phyloP scores from a whole-genome alignment of 2,888 invertebrate species.

The Fabriciana adippe region DNA sequence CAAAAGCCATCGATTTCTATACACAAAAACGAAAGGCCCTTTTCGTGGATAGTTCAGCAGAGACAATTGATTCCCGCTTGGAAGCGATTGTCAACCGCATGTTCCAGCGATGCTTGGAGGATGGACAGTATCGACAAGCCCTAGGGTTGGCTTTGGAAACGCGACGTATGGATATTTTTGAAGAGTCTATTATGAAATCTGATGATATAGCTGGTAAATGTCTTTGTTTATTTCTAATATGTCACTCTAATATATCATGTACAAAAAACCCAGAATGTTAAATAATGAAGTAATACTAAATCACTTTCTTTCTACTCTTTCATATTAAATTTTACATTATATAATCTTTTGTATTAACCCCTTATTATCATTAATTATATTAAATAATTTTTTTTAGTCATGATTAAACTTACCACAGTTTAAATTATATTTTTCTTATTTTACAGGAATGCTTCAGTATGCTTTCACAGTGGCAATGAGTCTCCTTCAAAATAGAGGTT shows the following conservation, averaged over 20 bases:
- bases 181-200: conserved; percentile 94
- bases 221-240: neutral
- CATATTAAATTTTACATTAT: no score
- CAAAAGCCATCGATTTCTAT: conserved; percentile 98
- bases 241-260: neutral
- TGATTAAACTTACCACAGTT: neutral
- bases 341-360: no score
- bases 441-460: conserved; percentile 92
- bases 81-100: conserved; percentile 98
- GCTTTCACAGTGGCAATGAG: conserved; percentile 99
- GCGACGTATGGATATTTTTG: conserved; percentile 97
- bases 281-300: neutral
- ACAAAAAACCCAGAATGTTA: neutral
- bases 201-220: conserved; percentile 89
- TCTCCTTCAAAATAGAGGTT: conserved; percentile 95
- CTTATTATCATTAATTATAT: no score
- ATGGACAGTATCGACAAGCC: conserved; percentile 97
- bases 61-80: conserved; percentile 89
- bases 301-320: no score
- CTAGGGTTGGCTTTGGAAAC: conserved; percentile 98
- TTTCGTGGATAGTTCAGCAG: conserved; percentile 86
- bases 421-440: conserved; percentile 28
- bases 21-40: conserved; percentile 92
- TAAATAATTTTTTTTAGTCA: neutral
- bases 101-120: conserved; percentile 97